Evolutionary conservation across 2,797 vertebrate species (phyloP), one percentile per base, ranked within the genome.

Genomic region (Eospalax fontanierii): DNA sequence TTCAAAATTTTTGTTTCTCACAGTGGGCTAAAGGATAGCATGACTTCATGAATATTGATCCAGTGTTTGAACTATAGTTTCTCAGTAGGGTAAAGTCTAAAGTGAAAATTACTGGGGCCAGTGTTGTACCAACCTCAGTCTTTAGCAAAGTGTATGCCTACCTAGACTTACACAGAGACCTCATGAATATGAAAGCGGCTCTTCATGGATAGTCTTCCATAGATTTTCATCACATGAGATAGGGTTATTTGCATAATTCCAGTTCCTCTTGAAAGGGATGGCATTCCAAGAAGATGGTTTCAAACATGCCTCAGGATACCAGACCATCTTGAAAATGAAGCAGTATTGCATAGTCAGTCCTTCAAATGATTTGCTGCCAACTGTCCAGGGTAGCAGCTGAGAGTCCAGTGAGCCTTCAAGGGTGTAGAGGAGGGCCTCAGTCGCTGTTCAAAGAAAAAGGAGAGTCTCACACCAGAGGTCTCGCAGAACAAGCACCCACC

Each of bases 21-120:
- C 74, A 2, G 87, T 89, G 89, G 30, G 16, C 66, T 94, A 21
- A 50, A 63, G 88, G 70, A 92, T 91, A 87, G 30, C 90, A 80
- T 94, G 63, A 24, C n/a, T 93, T 90, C 24, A 24, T 89, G 81
- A 91, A 85, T 73, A 79, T 26, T 40, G 74, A 19, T n/a, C 26
- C 30, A 73, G 0, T 59, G 9, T 93, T 93, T 75, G 38, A 74
- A 14, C 46, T 85, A 0, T 59, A 21, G 6, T 54, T 86, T 81
- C 84, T 84, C 75, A 89, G 21, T 90, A 28, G 21, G 2, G 38
- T 86, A 30, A 88, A 66, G 40, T 66, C 2, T 83, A 65, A 46
- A 63, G 6, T 63, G 61, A 63, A 38, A 38, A 76, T 81, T 87
- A 11, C 78, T 87, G 21, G 33, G n/a, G 19, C 7, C 66, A 65